These are phyloP conservation scores for Hephaestus fuliginosus DNA, from an alignment of 2,797 vertebrate species.

Conservation along the genomic window DNA sequence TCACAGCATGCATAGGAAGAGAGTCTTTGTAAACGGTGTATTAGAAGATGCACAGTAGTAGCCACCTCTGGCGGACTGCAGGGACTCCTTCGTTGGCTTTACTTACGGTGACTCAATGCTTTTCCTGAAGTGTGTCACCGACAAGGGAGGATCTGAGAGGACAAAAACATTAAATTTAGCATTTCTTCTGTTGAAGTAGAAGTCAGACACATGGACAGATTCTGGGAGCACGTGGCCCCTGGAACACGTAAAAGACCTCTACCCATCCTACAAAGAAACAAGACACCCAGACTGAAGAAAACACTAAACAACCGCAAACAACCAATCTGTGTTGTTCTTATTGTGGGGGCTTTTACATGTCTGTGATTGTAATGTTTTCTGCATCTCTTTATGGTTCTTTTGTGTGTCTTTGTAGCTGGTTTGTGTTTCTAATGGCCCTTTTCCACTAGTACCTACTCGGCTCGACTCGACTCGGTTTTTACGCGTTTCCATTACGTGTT, in stretches of 20 bases:
- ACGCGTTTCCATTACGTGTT: no score
- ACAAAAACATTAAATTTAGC: slow-evolving; percentile 66
- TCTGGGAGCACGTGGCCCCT: neutral
- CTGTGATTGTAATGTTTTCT: neutral
- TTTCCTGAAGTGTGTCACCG: slow-evolving; percentile 99
- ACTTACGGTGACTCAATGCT: slow-evolving; percentile 99
- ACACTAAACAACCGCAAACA: no score
- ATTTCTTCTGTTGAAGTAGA: slow-evolving; percentile 27
- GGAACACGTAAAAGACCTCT: neutral
- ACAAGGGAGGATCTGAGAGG: slow-evolving; percentile 95
- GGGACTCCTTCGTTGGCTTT: slow-evolving; percentile 45
- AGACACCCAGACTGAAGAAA: neutral
- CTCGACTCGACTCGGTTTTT: no score
- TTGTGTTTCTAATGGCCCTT: neutral
- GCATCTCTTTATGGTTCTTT: neutral
- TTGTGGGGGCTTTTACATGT: neutral
- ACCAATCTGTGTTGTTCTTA: neutral
- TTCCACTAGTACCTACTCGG: no score
- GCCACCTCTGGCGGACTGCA: slow-evolving; percentile 61
- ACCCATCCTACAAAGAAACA: neutral
- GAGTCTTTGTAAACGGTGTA: slow-evolving; percentile 34
- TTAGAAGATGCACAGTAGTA: slow-evolving; percentile 57
- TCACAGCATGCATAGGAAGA: slow-evolving; percentile 19
- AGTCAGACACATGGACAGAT: slow-evolving; percentile 27
- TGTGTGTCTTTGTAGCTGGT: neutral